Conservation (phyloP, 2,113 vertebrate genomes). For the Ophthalmotilapia sp. region DNA sequence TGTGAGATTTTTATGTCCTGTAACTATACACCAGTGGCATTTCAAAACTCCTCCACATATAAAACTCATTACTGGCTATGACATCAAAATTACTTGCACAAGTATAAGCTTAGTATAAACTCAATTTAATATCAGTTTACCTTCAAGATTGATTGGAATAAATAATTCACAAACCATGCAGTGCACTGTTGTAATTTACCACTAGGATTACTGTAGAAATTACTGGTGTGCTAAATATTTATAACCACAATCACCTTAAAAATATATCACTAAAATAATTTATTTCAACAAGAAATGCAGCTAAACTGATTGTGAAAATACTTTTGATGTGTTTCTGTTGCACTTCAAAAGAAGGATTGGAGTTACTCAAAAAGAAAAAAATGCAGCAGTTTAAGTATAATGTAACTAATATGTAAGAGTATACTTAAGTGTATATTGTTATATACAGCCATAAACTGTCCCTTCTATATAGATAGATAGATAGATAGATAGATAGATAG, state of each 20-base stretch:
- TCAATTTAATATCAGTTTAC: not conserved
- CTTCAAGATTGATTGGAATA: not conserved
- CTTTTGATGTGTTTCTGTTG: not conserved
- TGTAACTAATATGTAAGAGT: not conserved
- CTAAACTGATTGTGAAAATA: not conserved
- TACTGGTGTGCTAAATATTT: not conserved
- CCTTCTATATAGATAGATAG: not conserved
- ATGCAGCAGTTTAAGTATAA: not conserved
- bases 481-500: not conserved
- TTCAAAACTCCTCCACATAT: slow-evolving; percentile 1
- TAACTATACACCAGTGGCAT: slow-evolving; percentile 29
- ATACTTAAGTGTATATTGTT: not conserved
- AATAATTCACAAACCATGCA: not conserved
- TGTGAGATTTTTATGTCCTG: slow-evolving; percentile 1
- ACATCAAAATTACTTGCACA: not conserved
- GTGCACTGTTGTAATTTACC: not conserved
- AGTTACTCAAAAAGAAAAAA: not conserved
- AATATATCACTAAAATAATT: not conserved
- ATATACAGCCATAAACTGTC: not conserved
- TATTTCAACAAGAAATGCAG: not conserved
- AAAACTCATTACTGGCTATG: slow-evolving; percentile 2
- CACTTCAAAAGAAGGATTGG: not conserved
- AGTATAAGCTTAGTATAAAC: not conserved
- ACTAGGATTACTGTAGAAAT: not conserved
- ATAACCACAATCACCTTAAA: not conserved